Evolutionary conservation across 2,888 invertebrate genomes (phyloP).

Genomic region (Phalangium opilio): DNA sequence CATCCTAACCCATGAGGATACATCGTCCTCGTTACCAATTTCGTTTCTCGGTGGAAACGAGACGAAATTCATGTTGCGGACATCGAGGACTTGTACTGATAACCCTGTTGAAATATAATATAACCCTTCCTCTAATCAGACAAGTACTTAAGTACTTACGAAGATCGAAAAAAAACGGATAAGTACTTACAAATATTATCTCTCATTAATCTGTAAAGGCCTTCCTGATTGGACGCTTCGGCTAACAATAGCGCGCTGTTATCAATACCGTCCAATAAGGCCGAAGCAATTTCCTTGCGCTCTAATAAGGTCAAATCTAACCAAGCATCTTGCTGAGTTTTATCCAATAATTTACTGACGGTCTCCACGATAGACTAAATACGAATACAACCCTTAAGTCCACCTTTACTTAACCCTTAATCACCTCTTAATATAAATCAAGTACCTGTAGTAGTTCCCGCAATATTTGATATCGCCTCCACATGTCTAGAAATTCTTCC

Average conservation of each 20-base stretch:
- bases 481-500: slow-evolving; percentile 18
- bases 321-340: slow-evolving; percentile 28
- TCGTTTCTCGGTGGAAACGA: slow-evolving; percentile 50
- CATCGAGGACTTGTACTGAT: slow-evolving; percentile 67
- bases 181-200: slow-evolving; percentile 19
- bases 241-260: slow-evolving; percentile 29
- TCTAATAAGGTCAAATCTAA: slow-evolving; percentile 24
- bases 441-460: slow-evolving; percentile 17
- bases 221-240: slow-evolving; percentile 19
- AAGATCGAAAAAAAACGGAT: not conserved
- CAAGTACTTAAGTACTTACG: not conserved
- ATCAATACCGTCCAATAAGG: slow-evolving; percentile 27
- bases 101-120: slow-evolving; percentile 47
- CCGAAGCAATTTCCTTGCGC: slow-evolving; percentile 26
- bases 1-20: slow-evolving; percentile 39
- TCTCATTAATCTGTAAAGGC: slow-evolving; percentile 15
- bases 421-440: no score
- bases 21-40: slow-evolving; percentile 26
- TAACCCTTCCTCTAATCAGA: no score
- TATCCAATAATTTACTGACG: slow-evolving; percentile 28
- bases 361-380: slow-evolving; percentile 27
- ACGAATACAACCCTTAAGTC: no score
- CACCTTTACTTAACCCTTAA: no score
- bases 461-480: slow-evolving; percentile 17
- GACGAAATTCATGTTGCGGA: slow-evolving; percentile 50